Percentiles rank a stretch among this genome's conserved stretches.
phyloP scores from a whole-genome alignment of 2,888 invertebrate genomes.

The Drosophila kokeensis region DNA sequence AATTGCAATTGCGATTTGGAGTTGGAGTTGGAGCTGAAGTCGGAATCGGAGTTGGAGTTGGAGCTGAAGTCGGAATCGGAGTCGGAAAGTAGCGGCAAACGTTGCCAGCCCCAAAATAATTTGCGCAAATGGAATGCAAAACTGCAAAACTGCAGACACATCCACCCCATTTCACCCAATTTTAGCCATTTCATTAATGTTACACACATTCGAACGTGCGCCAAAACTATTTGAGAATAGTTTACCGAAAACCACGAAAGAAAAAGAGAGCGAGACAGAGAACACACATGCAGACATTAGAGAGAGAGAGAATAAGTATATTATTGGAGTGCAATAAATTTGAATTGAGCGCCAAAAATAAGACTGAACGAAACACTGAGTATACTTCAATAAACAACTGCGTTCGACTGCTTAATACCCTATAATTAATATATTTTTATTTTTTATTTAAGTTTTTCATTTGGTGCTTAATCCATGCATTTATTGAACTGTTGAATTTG shows the following conservation, averaged over 20 bases:
- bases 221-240: conserved; percentile 49
- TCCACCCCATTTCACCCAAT: conserved; percentile 36
- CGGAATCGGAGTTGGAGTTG: conserved; percentile 5
- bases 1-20: conserved; percentile 44
- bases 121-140: conserved; percentile 61
- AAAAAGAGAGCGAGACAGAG: neutral
- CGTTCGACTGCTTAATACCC: neutral
- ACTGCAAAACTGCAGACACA: conserved; percentile 35
- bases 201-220: conserved; percentile 51
- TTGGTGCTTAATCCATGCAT: neutral
- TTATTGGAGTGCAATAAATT: conserved; percentile 81
- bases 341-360: conserved; percentile 42
- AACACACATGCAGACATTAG: neutral
- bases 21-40: conserved; percentile 7
- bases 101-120: conserved; percentile 54
- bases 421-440: neutral
- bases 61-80: neutral
- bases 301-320: conserved; percentile 35
- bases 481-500: neutral
- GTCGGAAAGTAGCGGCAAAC: conserved; percentile 38
- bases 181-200: conserved; percentile 72
- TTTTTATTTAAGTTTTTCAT: neutral
- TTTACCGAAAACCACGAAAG: conserved; percentile 18
- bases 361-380: conserved; percentile 34
- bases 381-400: neutral